A percentile compares a stretch with the other conserved stretches of the same genome.
phyloP scores from a whole-genome alignment of 2,113 vertebrate genomes.

The Osmerus mordax region DNA sequence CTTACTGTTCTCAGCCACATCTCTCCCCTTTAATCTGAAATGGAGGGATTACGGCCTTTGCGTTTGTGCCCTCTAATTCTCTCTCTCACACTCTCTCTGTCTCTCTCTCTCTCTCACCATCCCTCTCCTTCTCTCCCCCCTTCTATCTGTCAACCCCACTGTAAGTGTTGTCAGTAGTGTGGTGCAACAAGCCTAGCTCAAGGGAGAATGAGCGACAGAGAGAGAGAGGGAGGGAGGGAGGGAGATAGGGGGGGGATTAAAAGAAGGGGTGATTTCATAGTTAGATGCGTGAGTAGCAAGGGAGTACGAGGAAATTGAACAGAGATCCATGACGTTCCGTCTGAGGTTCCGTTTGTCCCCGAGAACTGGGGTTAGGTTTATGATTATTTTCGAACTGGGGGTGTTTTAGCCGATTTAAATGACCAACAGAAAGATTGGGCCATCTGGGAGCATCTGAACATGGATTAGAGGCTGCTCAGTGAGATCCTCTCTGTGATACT shows the following conservation, averaged over 20 bases:
- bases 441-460: not conserved
- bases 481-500: not conserved
- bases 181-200: constrained; percentile 28
- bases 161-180: constrained; percentile 47
- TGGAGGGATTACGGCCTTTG: constrained; percentile 53
- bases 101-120: not conserved
- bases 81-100: constrained; percentile 14
- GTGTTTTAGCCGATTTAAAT: not conserved
- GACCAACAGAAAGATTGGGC: constrained; percentile 16
- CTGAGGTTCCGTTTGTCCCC: not conserved
- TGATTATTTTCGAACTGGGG: not conserved
- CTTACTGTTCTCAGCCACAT: constrained; percentile 16
- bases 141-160: constrained; percentile 10
- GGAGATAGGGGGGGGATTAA: constrained; percentile 32
- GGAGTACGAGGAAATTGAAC: not conserved
- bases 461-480: constrained; percentile 20
- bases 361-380: not conserved
- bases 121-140: constrained; percentile 21
- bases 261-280: constrained; percentile 2
- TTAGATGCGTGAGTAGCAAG: constrained; percentile 1
- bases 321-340: not conserved
- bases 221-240: constrained; percentile 5
- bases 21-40: constrained; percentile 62
- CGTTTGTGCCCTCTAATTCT: constrained; percentile 55
- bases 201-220: constrained; percentile 9